These are phyloP conservation scores for Helogale parvula DNA, from an alignment of 2,113 vertebrate genomes.

Conservation along the genomic window DNA sequence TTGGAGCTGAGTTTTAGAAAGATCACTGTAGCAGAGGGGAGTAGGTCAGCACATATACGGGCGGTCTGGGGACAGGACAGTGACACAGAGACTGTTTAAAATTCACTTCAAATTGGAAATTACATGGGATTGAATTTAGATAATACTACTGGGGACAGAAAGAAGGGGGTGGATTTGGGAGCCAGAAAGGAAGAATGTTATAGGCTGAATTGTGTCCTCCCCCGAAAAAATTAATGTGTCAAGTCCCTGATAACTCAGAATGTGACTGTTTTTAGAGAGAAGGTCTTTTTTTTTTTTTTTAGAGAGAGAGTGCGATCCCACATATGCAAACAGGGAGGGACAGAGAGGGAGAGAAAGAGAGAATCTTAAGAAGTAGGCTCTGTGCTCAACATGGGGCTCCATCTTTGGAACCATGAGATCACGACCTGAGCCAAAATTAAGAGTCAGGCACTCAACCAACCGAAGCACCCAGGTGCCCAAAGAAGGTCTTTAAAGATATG, in stretches of 20 bases:
- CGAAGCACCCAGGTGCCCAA: no score
- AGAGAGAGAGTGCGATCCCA: no score
- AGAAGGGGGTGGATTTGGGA: neutral
- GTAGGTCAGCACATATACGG: neutral
- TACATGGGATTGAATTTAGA: neutral
- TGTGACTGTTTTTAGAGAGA: neutral
- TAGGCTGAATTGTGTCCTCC: neutral
- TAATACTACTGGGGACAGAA: neutral
- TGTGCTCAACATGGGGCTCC: no score
- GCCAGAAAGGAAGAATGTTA: neutral
- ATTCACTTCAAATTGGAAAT: neutral
- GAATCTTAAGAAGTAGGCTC: no score
- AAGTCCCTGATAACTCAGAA: neutral
- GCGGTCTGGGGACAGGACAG: neutral
- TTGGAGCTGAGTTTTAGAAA: neutral
- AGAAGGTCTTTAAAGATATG: neutral
- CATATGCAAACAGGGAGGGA: no score
- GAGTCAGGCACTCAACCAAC: no score
- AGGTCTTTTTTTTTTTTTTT: no score
- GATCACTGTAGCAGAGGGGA: neutral
- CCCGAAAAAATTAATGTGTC: neutral
- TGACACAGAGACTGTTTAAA: neutral
- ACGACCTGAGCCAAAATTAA: no score
- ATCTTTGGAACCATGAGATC: no score
- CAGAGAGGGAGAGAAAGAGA: no score